Percentiles rank a stretch among this genome's conserved stretches.
Evolutionary conservation across 2,888 invertebrate genomes (phyloP).

Genomic region (Diaprepes abbreviatus): DNA sequence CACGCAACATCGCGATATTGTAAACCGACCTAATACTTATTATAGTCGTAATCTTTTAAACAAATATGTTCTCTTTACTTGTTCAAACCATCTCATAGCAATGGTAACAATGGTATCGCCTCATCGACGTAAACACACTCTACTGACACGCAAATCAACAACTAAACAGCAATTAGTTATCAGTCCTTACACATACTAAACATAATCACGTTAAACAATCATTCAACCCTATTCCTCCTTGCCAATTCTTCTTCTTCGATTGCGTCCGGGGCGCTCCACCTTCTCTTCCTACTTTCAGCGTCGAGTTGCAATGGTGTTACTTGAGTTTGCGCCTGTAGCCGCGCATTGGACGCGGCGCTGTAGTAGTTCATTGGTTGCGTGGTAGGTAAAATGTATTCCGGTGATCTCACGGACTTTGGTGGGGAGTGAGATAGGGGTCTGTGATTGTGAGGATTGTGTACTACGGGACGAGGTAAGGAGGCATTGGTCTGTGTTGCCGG

Average conservation of each 20-base stretch:
- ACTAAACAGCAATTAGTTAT: slow-evolving; percentile 34
- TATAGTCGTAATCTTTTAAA: too few species aligned
- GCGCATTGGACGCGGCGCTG: background rate
- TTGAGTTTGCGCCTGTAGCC: slow-evolving; percentile 29
- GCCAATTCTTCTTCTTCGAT: slow-evolving; percentile 66
- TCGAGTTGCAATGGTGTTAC: slow-evolving; percentile 34
- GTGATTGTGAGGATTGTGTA: slow-evolving; percentile 20
- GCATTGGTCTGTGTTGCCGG: background rate
- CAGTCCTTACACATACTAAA: slow-evolving; percentile 42
- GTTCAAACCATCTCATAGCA: too few species aligned
- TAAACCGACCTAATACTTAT: too few species aligned
- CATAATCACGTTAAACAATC: slow-evolving; percentile 47
- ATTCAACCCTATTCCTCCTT: slow-evolving; percentile 48
- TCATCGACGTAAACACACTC: background rate
- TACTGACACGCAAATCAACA: background rate
- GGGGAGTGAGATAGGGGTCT: slow-evolving; percentile 42
- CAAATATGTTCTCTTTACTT: too few species aligned
- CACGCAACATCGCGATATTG: too few species aligned
- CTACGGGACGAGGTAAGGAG: slow-evolving; percentile 1
- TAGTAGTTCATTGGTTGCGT: slow-evolving; percentile 19
- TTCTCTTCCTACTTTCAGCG: slow-evolving; percentile 60
- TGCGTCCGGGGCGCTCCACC: slow-evolving; percentile 71
- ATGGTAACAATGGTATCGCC: too few species aligned
- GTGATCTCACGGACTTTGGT: slow-evolving; percentile 35
- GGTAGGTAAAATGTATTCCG: slow-evolving; percentile 29